phyloP scores from a whole-genome alignment of 2,113 vertebrate species.

The Glaucidium brasilianum region DNA sequence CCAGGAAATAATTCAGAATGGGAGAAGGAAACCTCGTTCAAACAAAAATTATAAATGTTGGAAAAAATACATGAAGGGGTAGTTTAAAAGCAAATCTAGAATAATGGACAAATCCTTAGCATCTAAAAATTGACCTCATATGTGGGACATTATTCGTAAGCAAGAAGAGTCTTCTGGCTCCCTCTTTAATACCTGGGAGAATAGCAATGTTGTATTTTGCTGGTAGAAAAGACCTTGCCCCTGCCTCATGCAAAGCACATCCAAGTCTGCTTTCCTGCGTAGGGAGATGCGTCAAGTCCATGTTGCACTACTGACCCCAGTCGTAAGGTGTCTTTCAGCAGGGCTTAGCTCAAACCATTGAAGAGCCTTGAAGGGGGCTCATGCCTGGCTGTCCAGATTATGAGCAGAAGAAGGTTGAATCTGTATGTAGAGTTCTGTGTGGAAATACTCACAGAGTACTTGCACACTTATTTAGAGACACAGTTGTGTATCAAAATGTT shows the following conservation, averaged over 20 bases:
- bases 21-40: background rate
- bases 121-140: background rate
- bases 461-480: no score
- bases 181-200: background rate
- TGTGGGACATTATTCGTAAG: background rate
- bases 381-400: background rate
- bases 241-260: background rate
- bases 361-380: background rate
- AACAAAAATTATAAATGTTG: background rate
- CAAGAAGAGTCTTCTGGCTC: background rate
- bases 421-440: background rate
- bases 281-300: background rate
- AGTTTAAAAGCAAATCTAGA: background rate
- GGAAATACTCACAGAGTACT: background rate
- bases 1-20: background rate
- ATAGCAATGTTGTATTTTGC: background rate
- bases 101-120: background rate
- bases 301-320: background rate
- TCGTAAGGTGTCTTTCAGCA: background rate
- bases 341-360: background rate
- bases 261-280: background rate
- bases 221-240: background rate
- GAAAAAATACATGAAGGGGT: background rate
- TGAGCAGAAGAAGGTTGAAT: background rate
- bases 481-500: background rate